These are phyloP conservation scores for Helicoverpa zea DNA, from an alignment of 1,140 invertebrate species.

Conservation along the genomic window DNA sequence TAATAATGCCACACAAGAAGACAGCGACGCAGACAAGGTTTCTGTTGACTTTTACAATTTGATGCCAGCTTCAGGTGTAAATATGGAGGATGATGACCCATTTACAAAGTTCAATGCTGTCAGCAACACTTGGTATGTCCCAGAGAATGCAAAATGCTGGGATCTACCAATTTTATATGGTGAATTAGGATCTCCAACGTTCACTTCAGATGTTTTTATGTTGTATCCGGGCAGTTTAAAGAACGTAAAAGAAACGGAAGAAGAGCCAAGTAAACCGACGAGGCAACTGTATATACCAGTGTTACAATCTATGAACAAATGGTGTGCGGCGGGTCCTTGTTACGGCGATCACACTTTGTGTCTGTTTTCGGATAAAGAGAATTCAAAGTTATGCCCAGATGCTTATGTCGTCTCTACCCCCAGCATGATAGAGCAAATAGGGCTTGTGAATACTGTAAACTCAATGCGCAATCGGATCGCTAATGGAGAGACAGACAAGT, in stretches of 20 bases:
- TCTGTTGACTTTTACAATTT: conserved; percentile 68
- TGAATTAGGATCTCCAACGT: conserved; percentile 59
- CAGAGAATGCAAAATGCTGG: conserved; percentile 76
- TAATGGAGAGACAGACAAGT: conserved; percentile 64
- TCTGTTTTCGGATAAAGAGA: conserved; percentile 62
- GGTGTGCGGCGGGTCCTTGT: conserved; percentile 75
- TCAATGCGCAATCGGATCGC: conserved; percentile 79
- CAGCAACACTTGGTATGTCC: conserved; percentile 71
- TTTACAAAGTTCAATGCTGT: conserved; percentile 31
- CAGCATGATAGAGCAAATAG: conserved; percentile 63
- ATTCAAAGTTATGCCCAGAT: conserved; percentile 67
- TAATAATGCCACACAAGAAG: neutral
- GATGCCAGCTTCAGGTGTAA: conserved; percentile 62
- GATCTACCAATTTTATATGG: conserved; percentile 74
- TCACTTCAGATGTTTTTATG: conserved; percentile 67
- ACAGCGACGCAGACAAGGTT: conserved; percentile 31
- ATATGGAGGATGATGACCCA: conserved; percentile 47
- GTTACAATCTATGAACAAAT: conserved; percentile 68
- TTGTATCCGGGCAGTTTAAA: conserved; percentile 62
- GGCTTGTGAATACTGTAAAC: conserved; percentile 75
- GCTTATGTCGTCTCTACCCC: conserved; percentile 65
- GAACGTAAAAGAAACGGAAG: conserved; percentile 64
- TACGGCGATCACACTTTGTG: conserved; percentile 81
- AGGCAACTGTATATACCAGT: conserved; percentile 40
- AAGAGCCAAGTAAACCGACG: conserved; percentile 1